Evolutionary conservation across 2,797 vertebrate genomes (phyloP).

Genomic region (Oryzias sinensis): DNA sequence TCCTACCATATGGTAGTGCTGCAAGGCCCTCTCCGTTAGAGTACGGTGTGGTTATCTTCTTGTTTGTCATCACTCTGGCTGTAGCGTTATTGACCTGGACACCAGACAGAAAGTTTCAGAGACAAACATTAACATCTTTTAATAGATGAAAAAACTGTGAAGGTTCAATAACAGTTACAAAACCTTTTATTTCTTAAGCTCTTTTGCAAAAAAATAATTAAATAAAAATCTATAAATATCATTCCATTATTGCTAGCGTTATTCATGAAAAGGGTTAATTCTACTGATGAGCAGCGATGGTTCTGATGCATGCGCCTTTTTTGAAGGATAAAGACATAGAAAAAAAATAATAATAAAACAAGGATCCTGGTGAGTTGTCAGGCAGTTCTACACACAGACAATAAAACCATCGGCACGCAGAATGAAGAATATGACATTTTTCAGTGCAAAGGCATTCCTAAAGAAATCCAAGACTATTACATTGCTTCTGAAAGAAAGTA

Average conservation of each 20-base stretch:
- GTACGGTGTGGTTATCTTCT: slow-evolving; percentile 97
- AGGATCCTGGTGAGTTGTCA: slow-evolving; percentile 71
- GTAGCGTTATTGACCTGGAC: slow-evolving; percentile 97
- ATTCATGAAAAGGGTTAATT: slow-evolving; percentile 61
- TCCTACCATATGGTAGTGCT: slow-evolving; percentile 78
- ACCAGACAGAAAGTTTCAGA: slow-evolving; percentile 44
- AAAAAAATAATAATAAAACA: slow-evolving; percentile 35
- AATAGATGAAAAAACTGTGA: slow-evolving; percentile 6
- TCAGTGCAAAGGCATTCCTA: slow-evolving; percentile 74
- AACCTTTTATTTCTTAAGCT: background rate
- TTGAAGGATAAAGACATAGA: slow-evolving; percentile 64
- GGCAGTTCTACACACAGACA: slow-evolving; percentile 71
- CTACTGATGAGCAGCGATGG: slow-evolving; percentile 68
- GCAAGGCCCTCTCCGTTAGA: slow-evolving; percentile 90
- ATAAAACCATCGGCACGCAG: slow-evolving; percentile 69
- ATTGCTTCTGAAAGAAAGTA: slow-evolving; percentile 65
- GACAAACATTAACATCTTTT: background rate
- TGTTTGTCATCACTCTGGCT: slow-evolving; percentile 99
- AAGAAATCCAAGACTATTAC: slow-evolving; percentile 76
- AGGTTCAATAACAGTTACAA: background rate
- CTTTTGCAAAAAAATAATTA: no score
- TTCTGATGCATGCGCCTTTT: slow-evolving; percentile 72
- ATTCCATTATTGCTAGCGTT: no score
- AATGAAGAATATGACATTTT: slow-evolving; percentile 65
- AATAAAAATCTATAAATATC: no score